These are phyloP conservation scores for Tolmerus cingulatus DNA, from an alignment of 2,888 invertebrate species.

Conservation along the genomic window DNA sequence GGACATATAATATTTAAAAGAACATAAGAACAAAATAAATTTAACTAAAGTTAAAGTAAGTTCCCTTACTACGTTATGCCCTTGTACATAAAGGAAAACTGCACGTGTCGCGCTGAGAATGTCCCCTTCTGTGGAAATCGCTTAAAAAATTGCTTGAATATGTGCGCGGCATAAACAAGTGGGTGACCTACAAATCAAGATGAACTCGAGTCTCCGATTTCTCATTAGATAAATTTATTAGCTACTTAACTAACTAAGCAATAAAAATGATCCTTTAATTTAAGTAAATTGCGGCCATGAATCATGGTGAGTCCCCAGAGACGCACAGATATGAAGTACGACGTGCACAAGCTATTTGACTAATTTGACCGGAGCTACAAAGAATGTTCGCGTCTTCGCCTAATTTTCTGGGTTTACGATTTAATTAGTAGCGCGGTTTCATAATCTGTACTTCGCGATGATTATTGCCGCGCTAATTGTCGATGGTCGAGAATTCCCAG, in stretches of 20 bases:
- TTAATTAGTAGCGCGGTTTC: background rate
- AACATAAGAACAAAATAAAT: background rate
- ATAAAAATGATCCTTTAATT: background rate
- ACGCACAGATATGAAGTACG: background rate
- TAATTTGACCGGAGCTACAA: background rate
- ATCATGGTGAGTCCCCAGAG: background rate
- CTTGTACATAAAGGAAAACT: too few relatives aligned
- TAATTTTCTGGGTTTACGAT: background rate
- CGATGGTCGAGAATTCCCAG: background rate
- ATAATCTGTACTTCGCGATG: background rate
- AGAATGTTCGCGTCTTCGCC: background rate
- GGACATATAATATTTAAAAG: too few relatives aligned
- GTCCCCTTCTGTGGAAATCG: background rate
- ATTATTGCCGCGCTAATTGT: background rate
- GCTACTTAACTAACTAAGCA: background rate
- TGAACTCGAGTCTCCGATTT: background rate
- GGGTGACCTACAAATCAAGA: background rate
- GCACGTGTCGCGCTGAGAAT: background rate
- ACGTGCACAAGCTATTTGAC: background rate
- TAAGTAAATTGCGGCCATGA: background rate
- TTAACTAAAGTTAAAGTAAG: too few relatives aligned
- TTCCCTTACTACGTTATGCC: too few relatives aligned
- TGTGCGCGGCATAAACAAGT: background rate
- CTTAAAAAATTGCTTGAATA: background rate
- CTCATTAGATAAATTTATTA: background rate